Percentiles rank a stretch among this genome's conserved stretches.
phyloP scores from a whole-genome alignment of 2,888 invertebrate species.

The Falcaria lacertinaria region DNA sequence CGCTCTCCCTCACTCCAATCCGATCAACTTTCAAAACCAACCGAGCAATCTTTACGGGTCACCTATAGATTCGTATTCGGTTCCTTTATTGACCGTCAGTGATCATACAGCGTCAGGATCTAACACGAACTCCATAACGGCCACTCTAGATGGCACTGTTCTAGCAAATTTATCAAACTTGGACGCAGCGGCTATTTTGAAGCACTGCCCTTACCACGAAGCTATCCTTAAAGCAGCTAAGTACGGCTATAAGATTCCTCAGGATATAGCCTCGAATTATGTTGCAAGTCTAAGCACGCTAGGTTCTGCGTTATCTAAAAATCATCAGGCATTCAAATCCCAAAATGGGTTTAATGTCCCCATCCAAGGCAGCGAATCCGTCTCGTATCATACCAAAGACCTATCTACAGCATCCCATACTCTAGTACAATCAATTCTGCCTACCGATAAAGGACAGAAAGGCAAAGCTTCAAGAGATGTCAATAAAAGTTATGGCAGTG shows the following conservation, averaged over 20 bases:
- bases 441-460: constrained; percentile 47
- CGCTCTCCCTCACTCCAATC: constrained; percentile 70
- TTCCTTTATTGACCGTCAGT: constrained; percentile 67
- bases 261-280: constrained; percentile 72
- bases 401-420: constrained; percentile 54
- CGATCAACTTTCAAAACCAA: constrained; percentile 67
- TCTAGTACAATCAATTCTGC: constrained; percentile 44
- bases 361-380: constrained; percentile 41
- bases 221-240: constrained; percentile 70
- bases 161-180: constrained; percentile 58
- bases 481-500: constrained; percentile 43
- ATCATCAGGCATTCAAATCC: constrained; percentile 45
- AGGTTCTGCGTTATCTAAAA: constrained; percentile 70
- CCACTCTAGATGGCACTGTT: constrained; percentile 61
- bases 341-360: constrained; percentile 46
- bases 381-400: constrained; percentile 49
- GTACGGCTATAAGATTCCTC: constrained; percentile 63
- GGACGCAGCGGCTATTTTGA: constrained; percentile 69
- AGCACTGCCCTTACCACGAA: constrained; percentile 75
- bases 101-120: constrained; percentile 75
- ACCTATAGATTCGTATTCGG: constrained; percentile 75
- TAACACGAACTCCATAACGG: constrained; percentile 50
- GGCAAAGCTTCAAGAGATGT: constrained; percentile 52
- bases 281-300: constrained; percentile 74
- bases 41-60: constrained; percentile 58